Conservation (phyloP, 2,888 invertebrate genomes). For the Polymixis flavicincta region DNA sequence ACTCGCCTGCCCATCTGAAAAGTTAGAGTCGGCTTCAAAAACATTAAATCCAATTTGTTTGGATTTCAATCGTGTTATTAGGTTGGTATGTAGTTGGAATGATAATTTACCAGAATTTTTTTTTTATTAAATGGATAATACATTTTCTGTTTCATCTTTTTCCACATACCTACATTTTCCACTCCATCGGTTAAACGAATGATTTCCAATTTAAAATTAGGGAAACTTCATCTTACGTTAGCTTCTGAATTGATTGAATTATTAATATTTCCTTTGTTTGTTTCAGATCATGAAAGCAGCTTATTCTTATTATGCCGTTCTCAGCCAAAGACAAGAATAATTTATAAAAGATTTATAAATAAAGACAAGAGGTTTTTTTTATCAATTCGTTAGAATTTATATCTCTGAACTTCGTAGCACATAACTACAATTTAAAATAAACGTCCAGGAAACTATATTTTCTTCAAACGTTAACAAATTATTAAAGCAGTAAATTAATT, state of each 20-base stretch:
- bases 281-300: constrained; percentile 84
- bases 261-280: constrained; percentile 45
- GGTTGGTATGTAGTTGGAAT: neutral
- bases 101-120: too few species aligned
- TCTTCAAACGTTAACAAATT: constrained; percentile 63
- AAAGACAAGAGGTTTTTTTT: neutral
- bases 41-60: too few species aligned
- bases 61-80: neutral
- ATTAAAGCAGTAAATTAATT: constrained; percentile 76
- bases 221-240: constrained; percentile 9
- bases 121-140: too few species aligned
- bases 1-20: too few species aligned
- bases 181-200: neutral
- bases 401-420: constrained; percentile 68
- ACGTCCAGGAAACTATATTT: constrained; percentile 71
- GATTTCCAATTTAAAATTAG: constrained; percentile 25
- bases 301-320: constrained; percentile 68
- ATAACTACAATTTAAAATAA: constrained; percentile 81
- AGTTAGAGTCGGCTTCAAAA: too few species aligned
- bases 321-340: constrained; percentile 63
- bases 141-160: neutral
- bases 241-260: constrained; percentile 4
- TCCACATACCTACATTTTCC: neutral
- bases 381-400: neutral
- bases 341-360: neutral